These are phyloP conservation scores for Cydia splendana DNA, from an alignment of 1,140 invertebrate genomes.

Conservation along the genomic window DNA sequence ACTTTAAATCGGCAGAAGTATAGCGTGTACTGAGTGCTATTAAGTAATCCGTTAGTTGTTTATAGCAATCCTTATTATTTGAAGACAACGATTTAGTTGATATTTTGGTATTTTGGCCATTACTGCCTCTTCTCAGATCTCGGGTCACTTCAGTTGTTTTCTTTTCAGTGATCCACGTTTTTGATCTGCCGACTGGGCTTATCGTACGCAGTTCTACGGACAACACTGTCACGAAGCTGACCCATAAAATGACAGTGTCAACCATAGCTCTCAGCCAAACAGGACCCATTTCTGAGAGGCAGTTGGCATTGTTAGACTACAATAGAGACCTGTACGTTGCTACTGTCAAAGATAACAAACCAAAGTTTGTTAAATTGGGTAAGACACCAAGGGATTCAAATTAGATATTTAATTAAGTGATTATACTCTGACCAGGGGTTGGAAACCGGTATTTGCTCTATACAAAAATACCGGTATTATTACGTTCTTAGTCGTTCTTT, in stretches of 20 bases:
- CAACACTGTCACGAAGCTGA: slow-evolving; percentile 82
- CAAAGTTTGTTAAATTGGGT: slow-evolving; percentile 89
- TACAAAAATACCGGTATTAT: too few species aligned
- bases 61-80: too few species aligned
- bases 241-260: slow-evolving; percentile 84
- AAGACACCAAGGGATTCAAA: slow-evolving; percentile 34
- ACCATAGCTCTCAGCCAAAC: slow-evolving; percentile 90
- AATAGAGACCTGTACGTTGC: slow-evolving; percentile 77
- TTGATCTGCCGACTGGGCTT: slow-evolving; percentile 87
- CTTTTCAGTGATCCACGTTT: slow-evolving; percentile 89
- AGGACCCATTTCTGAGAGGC: slow-evolving; percentile 80
- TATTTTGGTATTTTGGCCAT: neutral
- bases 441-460: too few species aligned
- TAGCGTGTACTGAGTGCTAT: too few species aligned
- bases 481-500: too few species aligned
- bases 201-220: slow-evolving; percentile 81
- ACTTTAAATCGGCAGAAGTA: too few species aligned
- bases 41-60: too few species aligned
- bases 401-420: neutral
- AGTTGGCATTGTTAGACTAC: slow-evolving; percentile 73
- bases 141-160: slow-evolving; percentile 34
- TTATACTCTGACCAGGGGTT: too few species aligned
- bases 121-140: neutral
- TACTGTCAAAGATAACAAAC: slow-evolving; percentile 84
- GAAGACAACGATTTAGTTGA: neutral